Evolutionary conservation across 2,797 vertebrate species (phyloP).

Genomic region (Phrynocephalus guinanensis): DNA sequence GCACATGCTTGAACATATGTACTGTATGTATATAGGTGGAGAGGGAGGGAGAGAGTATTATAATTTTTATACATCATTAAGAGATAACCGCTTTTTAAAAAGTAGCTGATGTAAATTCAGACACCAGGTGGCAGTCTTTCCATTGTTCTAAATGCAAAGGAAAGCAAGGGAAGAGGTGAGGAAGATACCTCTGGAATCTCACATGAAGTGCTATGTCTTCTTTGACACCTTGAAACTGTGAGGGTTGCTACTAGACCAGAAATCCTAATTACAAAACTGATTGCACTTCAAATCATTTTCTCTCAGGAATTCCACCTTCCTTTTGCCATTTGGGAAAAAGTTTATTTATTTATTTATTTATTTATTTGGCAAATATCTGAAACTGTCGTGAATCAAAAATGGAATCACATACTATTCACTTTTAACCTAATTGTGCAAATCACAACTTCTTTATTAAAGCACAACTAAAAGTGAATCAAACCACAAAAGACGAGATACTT

Average conservation of each 20-base stretch:
- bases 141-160: conserved; percentile 7
- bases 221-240: not conserved
- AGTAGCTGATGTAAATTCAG: not conserved
- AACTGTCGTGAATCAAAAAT: not conserved
- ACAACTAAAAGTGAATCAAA: not conserved
- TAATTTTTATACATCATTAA: too few species aligned
- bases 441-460: not conserved
- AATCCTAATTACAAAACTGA: not conserved
- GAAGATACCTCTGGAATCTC: not conserved
- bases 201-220: not conserved
- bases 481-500: not conserved
- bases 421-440: not conserved
- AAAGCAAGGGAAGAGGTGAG: too few species aligned
- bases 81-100: not conserved
- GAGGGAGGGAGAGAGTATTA: too few species aligned
- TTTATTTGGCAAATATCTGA: not conserved
- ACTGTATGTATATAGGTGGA: too few species aligned
- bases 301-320: not conserved
- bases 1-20: too few species aligned
- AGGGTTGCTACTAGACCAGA: not conserved
- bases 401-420: not conserved
- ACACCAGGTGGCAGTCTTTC: conserved; percentile 52
- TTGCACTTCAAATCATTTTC: not conserved
- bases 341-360: too few species aligned
- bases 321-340: not conserved